Evolutionary conservation across 2,113 vertebrate species (phyloP).

Genomic region (Solea solea): DNA sequence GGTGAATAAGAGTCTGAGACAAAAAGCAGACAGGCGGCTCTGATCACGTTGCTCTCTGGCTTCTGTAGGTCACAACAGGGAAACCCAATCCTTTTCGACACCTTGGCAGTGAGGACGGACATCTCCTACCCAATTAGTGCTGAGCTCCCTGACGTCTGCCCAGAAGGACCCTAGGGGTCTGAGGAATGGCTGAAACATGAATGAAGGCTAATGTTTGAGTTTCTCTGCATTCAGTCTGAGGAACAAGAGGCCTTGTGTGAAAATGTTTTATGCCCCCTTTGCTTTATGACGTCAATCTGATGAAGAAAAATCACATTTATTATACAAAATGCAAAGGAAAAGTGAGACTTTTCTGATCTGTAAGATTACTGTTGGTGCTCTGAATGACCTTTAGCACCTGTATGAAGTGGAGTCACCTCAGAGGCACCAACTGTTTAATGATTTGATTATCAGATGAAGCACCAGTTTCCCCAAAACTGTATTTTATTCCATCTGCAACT

Average conservation of each 20-base stretch:
- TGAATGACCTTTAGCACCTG: background rate
- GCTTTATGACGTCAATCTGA: background rate
- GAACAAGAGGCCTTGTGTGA: background rate
- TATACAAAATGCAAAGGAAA: background rate
- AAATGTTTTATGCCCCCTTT: background rate
- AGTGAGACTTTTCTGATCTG: background rate
- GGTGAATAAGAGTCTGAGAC: background rate
- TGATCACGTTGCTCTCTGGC: conserved; percentile 35
- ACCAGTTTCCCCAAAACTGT: too few species aligned
- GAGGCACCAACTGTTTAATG: too few species aligned
- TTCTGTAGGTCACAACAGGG: conserved; percentile 48
- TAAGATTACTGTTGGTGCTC: background rate
- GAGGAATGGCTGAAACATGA: conserved; percentile 10
- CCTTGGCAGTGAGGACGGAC: conserved; percentile 60
- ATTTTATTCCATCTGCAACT: too few species aligned
- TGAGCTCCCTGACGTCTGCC: conserved; percentile 29
- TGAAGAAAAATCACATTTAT: background rate
- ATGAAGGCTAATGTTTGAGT: conserved; percentile 5
- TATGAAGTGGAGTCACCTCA: background rate
- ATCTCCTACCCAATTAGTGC: conserved; percentile 57
- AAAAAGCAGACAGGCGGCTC: background rate
- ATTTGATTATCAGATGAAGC: too few species aligned
- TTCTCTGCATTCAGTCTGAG: background rate
- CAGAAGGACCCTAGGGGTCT: conserved; percentile 1
- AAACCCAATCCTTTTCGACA: conserved; percentile 56